These are phyloP conservation scores for Drosophila tanythrix DNA, from an alignment of 2,888 invertebrate genomes.

Conservation along the genomic window DNA sequence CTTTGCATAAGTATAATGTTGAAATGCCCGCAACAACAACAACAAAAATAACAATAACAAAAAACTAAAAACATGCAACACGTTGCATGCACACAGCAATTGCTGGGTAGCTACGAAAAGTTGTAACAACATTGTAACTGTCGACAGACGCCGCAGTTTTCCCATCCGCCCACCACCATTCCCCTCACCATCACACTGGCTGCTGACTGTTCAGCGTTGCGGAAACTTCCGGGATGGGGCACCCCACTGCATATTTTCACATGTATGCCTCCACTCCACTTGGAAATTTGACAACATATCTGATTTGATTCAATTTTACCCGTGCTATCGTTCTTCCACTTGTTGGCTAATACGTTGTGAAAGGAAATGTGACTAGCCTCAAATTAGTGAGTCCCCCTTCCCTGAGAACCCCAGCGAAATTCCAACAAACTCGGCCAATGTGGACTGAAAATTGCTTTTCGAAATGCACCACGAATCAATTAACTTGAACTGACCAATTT, in stretches of 20 bases:
- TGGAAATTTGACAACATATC: constrained; percentile 36
- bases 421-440: constrained; percentile 13
- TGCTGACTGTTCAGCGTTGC: constrained; percentile 53
- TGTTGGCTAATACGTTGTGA: constrained; percentile 50
- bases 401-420: background rate
- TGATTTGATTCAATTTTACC: constrained; percentile 52
- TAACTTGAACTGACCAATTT: constrained; percentile 49
- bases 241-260: constrained; percentile 50
- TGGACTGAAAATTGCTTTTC: constrained; percentile 40
- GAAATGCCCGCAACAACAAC: constrained; percentile 42
- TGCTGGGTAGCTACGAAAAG: constrained; percentile 54
- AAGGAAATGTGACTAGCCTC: constrained; percentile 58
- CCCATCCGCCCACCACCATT: constrained; percentile 16
- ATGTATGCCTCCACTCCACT: constrained; percentile 31
- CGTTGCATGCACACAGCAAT: constrained; percentile 68
- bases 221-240: constrained; percentile 65
- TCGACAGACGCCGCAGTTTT: constrained; percentile 55
- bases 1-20: constrained; percentile 74
- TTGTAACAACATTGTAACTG: constrained; percentile 69
- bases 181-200: too few relatives aligned
- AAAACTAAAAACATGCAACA: constrained; percentile 64
- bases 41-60: background rate
- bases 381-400: constrained; percentile 26
- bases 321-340: constrained; percentile 40
- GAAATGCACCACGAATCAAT: constrained; percentile 50